Conservation (phyloP, 2,797 vertebrate genomes). For the Takifugu rubripes region DNA sequence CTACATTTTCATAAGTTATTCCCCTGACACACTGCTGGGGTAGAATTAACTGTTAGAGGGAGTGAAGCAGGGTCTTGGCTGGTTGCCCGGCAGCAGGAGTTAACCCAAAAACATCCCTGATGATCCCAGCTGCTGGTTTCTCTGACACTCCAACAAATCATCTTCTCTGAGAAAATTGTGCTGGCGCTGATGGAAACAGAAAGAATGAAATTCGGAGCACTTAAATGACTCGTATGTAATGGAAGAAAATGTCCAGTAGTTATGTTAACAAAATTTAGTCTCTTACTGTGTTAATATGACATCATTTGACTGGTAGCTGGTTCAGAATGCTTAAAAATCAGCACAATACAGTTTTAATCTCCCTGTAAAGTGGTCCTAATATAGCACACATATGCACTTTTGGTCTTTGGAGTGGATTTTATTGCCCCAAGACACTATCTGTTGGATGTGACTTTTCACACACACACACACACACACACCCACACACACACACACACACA, state of each 20-base stretch:
- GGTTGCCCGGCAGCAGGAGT: constrained; percentile 21
- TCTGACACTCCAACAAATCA: not conserved
- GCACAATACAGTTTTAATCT: no score
- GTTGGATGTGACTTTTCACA: not conserved
- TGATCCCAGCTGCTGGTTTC: constrained; percentile 23
- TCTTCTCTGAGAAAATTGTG: constrained; percentile 1
- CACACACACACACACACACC: not conserved
- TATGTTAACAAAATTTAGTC: no score
- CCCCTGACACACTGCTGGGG: constrained; percentile 3
- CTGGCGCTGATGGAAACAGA: not conserved
- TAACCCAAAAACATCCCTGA: constrained; percentile 21
- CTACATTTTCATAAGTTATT: not conserved
- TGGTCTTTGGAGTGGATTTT: no score
- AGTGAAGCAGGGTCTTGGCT: constrained; percentile 21
- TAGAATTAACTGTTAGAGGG: constrained; percentile 3
- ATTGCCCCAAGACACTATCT: no score
- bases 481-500: constrained; percentile 6
- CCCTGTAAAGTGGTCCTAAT: no score
- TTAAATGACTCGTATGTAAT: no score
- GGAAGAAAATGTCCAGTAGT: no score
- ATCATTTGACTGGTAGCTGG: no score
- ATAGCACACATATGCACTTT: no score
- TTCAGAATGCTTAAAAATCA: no score
- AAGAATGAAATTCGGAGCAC: no score
- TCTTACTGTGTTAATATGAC: no score